Evolutionary conservation across 2,888 invertebrate genomes (phyloP).

Genomic region (Diadromus collaris): DNA sequence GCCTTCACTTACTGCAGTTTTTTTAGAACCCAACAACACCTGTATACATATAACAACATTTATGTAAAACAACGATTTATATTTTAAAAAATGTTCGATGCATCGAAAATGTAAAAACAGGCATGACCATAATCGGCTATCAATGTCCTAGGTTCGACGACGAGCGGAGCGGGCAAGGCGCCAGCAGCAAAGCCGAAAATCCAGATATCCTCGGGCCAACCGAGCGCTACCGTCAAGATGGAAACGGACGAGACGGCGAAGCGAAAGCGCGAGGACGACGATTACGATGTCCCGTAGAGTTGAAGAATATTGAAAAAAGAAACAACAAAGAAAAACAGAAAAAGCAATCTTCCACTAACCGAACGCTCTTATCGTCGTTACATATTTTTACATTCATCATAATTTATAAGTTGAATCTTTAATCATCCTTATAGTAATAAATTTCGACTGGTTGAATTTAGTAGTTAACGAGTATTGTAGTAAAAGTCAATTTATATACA

Average conservation of each 20-base stretch:
- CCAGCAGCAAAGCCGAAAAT: slow-evolving; percentile 76
- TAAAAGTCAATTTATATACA: neutral
- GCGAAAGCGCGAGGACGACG: slow-evolving; percentile 77
- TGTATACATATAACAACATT: neutral
- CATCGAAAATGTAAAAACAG: neutral
- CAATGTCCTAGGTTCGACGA: slow-evolving; percentile 52
- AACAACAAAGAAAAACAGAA: too few relatives aligned
- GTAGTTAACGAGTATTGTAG: slow-evolving; percentile 1
- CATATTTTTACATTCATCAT: slow-evolving; percentile 50
- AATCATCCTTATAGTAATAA: slow-evolving; percentile 42
- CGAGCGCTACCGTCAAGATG: slow-evolving; percentile 73
- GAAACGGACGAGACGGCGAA: slow-evolving; percentile 74
- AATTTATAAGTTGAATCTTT: slow-evolving; percentile 40
- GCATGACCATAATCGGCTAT: neutral
- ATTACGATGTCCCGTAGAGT: slow-evolving; percentile 75
- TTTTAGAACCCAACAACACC: neutral
- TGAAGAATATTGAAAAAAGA: neutral
- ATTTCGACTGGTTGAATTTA: slow-evolving; percentile 30
- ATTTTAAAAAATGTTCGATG: neutral
- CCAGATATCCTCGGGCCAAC: slow-evolving; percentile 73
- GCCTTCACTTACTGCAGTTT: neutral
- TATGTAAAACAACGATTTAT: neutral
- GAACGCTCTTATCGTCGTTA: slow-evolving; percentile 45
- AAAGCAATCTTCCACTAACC: slow-evolving; percentile 52
- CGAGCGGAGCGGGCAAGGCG: slow-evolving; percentile 66